Evolutionary conservation across 1,140 invertebrate genomes (phyloP).

Genomic region (Caenorhabditis latens): DNA sequence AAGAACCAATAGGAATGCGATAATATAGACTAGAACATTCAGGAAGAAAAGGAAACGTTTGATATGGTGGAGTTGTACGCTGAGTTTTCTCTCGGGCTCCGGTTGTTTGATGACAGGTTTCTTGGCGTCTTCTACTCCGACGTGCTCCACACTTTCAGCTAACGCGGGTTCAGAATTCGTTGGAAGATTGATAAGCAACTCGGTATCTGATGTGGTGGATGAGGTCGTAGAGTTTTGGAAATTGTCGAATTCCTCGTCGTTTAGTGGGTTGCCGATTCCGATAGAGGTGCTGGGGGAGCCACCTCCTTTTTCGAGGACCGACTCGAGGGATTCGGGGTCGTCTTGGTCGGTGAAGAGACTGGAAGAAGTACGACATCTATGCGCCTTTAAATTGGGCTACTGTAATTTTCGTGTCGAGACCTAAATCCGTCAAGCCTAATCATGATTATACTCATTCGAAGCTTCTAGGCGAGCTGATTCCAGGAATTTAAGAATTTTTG

Average conservation of each 20-base stretch:
- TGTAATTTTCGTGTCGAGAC: too few species aligned
- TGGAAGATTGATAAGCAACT: constrained; percentile 3
- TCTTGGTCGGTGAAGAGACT: too few species aligned
- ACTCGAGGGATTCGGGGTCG: too few species aligned
- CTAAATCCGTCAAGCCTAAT: too few species aligned
- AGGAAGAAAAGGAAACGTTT: constrained; percentile 6
- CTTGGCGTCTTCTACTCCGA: neutral
- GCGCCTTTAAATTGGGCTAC: too few species aligned
- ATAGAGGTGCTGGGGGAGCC: neutral
- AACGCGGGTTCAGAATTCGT: neutral
- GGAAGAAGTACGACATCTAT: too few species aligned
- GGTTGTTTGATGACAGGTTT: too few species aligned
- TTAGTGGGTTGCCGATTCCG: neutral
- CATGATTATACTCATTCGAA: too few species aligned
- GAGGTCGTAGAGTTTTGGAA: neutral
- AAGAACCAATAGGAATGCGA: neutral
- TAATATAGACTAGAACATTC: neutral
- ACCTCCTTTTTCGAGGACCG: too few species aligned
- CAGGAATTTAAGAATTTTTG: too few species aligned
- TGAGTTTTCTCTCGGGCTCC: neutral
- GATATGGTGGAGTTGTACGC: neutral
- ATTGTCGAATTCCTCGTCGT: neutral
- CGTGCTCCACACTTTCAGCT: neutral
- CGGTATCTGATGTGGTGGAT: neutral
- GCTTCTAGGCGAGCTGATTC: too few species aligned